phyloP scores from a whole-genome alignment of 2,797 vertebrate species.

The Acanthiza pusilla region DNA sequence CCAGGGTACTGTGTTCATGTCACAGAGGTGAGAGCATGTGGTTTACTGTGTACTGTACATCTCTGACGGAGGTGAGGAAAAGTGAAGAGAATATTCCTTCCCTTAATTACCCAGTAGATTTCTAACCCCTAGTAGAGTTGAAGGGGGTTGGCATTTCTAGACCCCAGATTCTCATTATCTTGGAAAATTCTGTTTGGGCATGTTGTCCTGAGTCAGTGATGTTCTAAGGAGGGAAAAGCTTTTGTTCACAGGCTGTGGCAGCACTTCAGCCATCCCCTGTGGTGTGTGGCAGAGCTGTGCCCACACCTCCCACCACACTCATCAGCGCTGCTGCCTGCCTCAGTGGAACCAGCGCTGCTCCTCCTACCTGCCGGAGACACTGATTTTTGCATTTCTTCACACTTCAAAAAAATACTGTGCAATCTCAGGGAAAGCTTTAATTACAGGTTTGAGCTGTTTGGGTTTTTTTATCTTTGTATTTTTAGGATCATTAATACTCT shows the following conservation, averaged over 20 bases:
- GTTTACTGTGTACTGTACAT: background rate
- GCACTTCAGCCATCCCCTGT: background rate
- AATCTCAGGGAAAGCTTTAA: background rate
- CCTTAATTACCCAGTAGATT: background rate
- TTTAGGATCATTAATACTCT: background rate
- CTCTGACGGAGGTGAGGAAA: background rate
- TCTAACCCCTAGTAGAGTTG: background rate
- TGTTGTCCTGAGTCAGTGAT: background rate
- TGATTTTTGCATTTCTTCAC: background rate
- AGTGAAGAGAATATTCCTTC: background rate
- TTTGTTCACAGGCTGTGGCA: background rate
- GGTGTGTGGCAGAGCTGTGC: background rate
- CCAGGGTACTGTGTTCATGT: background rate
- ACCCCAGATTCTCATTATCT: background rate
- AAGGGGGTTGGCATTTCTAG: background rate
- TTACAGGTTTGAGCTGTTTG: background rate
- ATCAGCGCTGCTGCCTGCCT: background rate
- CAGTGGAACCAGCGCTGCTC: background rate
- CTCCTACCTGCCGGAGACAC: background rate
- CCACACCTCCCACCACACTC: background rate
- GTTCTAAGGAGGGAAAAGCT: background rate
- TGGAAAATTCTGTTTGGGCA: background rate
- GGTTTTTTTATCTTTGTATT: background rate
- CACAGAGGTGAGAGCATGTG: background rate
- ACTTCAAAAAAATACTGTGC: background rate